phyloP scores from a whole-genome alignment of 2,797 vertebrate genomes.

The Neopelma chrysocephalum region DNA sequence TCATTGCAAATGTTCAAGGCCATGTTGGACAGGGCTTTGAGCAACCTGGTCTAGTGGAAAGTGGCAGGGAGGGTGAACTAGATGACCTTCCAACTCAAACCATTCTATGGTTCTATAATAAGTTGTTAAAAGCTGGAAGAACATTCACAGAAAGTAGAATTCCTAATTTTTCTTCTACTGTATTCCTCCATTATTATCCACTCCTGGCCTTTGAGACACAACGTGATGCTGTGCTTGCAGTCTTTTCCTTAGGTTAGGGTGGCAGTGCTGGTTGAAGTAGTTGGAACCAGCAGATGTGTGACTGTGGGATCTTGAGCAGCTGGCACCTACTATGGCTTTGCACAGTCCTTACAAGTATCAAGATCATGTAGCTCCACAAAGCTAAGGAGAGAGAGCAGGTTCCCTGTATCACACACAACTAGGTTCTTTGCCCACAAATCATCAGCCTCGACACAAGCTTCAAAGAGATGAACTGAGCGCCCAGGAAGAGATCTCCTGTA shows the following conservation, averaged over 20 bases:
- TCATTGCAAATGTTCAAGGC: not conserved
- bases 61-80: not conserved
- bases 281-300: not conserved
- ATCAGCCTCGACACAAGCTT: accelerated
- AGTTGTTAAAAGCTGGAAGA: not conserved
- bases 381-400: not conserved
- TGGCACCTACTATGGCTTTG: not conserved
- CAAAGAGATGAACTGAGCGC: not conserved
- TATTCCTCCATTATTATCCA: not conserved
- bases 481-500: not conserved
- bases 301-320: not conserved
- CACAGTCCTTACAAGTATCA: not conserved
- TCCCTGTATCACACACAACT: not conserved
- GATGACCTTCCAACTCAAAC: not conserved
- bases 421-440: not conserved
- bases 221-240: not conserved
- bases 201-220: not conserved
- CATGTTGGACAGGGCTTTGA: not conserved
- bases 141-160: not conserved
- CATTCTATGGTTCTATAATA: not conserved
- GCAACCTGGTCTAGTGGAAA: not conserved
- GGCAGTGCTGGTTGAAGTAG: not conserved
- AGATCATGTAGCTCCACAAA: not conserved
- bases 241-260: not conserved
- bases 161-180: not conserved